Evolutionary conservation across 2,797 vertebrate species (phyloP).

Genomic region (Melanotaenia trifasciata): DNA sequence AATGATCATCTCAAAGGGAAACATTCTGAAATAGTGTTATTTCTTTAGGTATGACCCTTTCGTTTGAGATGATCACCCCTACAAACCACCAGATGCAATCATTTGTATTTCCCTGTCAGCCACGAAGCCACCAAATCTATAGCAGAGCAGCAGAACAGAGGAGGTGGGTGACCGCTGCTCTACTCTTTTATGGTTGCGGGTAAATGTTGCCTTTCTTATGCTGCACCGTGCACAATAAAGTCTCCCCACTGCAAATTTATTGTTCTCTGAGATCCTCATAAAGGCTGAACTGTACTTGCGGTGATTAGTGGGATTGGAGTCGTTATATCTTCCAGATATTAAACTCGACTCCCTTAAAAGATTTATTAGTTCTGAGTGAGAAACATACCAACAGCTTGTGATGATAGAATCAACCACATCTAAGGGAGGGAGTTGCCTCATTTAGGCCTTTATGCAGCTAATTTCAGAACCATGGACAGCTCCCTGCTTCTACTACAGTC

Average conservation of each 20-base stretch:
- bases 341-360: slow-evolving; percentile 31
- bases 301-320: slow-evolving; percentile 47
- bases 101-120: slow-evolving; percentile 5
- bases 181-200: slow-evolving; percentile 28
- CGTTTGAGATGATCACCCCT: background rate
- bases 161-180: slow-evolving; percentile 18
- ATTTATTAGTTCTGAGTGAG: slow-evolving; percentile 26
- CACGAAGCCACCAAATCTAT: slow-evolving; percentile 15
- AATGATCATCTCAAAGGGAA: background rate
- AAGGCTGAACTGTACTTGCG: slow-evolving; percentile 32
- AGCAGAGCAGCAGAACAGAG: slow-evolving; percentile 11
- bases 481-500: background rate
- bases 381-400: slow-evolving; percentile 39
- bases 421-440: slow-evolving; percentile 5
- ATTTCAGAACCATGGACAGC: slow-evolving; percentile 63
- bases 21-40: slow-evolving; percentile 1
- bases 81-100: slow-evolving; percentile 7
- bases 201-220: slow-evolving; percentile 40
- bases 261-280: slow-evolving; percentile 31
- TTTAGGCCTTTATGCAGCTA: background rate
- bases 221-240: slow-evolving; percentile 23
- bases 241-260: slow-evolving; percentile 24
- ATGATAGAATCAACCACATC: slow-evolving; percentile 59
- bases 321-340: slow-evolving; percentile 30
- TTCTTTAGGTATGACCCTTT: background rate